Evolutionary conservation across 2,113 vertebrate genomes (phyloP).

Genomic region (Neodon shergylaensis): DNA sequence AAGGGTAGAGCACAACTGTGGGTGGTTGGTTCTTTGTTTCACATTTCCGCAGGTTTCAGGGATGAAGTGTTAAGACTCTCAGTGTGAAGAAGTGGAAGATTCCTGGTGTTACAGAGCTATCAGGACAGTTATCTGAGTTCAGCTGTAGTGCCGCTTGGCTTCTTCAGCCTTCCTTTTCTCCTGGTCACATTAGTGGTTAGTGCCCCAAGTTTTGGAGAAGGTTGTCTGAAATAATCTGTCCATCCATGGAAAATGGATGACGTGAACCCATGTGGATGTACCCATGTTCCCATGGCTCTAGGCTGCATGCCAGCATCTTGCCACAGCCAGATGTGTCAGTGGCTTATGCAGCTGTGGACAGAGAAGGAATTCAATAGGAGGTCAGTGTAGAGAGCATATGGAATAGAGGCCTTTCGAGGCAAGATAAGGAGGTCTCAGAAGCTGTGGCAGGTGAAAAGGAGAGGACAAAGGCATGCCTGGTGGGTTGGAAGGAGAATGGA

Average conservation of each 20-base stretch:
- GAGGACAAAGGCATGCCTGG: background rate
- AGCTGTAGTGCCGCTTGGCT: background rate
- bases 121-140: background rate
- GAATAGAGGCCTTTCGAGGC: background rate
- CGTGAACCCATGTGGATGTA: background rate
- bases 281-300: background rate
- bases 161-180: background rate
- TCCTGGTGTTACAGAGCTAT: background rate
- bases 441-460: background rate
- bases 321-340: background rate
- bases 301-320: background rate
- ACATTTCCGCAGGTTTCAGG: background rate
- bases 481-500: background rate
- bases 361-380: constrained; percentile 25
- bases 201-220: background rate
- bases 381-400: background rate
- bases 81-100: background rate
- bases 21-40: no score
- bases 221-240: constrained; percentile 35
- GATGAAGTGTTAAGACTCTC: background rate
- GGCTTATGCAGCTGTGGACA: background rate
- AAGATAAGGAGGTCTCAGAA: background rate
- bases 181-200: background rate
- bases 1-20: background rate
- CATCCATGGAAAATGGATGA: constrained; percentile 6